phyloP scores from a whole-genome alignment of 37 sponge, comb jelly and placozoan genomes.

The Beroe forskalii region DNA sequence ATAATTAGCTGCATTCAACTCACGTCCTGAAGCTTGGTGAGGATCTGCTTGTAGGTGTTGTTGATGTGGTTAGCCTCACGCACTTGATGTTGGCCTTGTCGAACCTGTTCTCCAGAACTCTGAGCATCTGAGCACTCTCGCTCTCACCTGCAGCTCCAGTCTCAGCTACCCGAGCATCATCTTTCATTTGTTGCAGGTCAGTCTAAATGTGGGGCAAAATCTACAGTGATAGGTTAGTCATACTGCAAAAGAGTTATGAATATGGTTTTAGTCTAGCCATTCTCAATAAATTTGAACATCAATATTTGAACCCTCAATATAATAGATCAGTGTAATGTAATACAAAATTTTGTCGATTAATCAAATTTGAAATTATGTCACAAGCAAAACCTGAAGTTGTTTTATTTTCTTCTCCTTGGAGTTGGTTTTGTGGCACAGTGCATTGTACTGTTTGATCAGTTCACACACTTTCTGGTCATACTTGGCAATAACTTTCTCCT shows the following conservation, averaged over 20 bases:
- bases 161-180: slow-evolving; percentile 46
- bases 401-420: slow-evolving; percentile 71
- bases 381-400: slow-evolving; percentile 65
- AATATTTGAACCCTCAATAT: no score
- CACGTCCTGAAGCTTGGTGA: slow-evolving; percentile 83
- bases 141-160: slow-evolving; percentile 39
- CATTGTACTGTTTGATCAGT: slow-evolving; percentile 82
- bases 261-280: no score
- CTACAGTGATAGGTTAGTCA: slow-evolving; percentile 41
- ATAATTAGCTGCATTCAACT: neutral
- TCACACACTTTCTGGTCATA: slow-evolving; percentile 95
- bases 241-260: no score
- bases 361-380: no score
- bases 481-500: slow-evolving; percentile 66
- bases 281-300: slow-evolving; percentile 16
- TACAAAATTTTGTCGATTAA: no score
- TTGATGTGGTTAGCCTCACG: slow-evolving; percentile 87
- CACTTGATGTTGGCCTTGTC: slow-evolving; percentile 88
- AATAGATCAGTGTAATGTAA: no score
- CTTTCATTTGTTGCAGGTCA: slow-evolving; percentile 52
- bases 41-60: slow-evolving; percentile 86
- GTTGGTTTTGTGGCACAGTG: slow-evolving; percentile 74
- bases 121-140: slow-evolving; percentile 19
- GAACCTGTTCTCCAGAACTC: slow-evolving; percentile 88
- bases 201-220: slow-evolving; percentile 56